These are phyloP conservation scores for Tortrix viridana DNA, from an alignment of 2,888 invertebrate genomes.

Conservation along the genomic window DNA sequence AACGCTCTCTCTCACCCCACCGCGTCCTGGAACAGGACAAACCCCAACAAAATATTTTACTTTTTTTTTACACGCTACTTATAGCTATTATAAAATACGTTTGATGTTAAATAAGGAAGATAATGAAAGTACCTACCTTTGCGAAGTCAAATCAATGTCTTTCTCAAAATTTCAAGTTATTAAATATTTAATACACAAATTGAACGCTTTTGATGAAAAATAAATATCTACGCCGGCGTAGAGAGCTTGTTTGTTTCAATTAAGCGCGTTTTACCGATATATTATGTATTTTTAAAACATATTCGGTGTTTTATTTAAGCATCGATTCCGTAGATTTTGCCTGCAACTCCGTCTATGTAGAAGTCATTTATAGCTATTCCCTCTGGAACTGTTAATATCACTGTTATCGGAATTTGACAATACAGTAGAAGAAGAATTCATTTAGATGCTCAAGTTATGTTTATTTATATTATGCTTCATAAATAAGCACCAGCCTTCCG, in stretches of 20 bases:
- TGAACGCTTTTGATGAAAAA: slow-evolving; percentile 41
- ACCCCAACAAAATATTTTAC: slow-evolving; percentile 58
- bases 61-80: slow-evolving; percentile 53
- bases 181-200: slow-evolving; percentile 40
- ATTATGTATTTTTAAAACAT: slow-evolving; percentile 25
- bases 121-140: slow-evolving; percentile 21
- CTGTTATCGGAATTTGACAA: no score
- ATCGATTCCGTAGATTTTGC: no score
- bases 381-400: no score
- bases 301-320: no score
- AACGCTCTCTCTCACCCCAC: slow-evolving; percentile 63
- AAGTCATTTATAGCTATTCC: no score
- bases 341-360: no score
- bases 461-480: no score
- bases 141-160: slow-evolving; percentile 39
- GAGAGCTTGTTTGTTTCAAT: slow-evolving; percentile 44
- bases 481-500: no score
- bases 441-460: no score
- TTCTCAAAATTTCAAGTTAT: slow-evolving; percentile 31
- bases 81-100: slow-evolving; percentile 47
- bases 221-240: slow-evolving; percentile 35
- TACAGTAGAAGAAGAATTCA: no score
- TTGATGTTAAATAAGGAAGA: slow-evolving; percentile 47
- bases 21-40: slow-evolving; percentile 52
- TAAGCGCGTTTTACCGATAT: slow-evolving; percentile 29